Evolutionary conservation across 2,113 vertebrate species (phyloP), one percentile per base, ranked within the genome.

Genomic region (Fukomys damarensis): DNA sequence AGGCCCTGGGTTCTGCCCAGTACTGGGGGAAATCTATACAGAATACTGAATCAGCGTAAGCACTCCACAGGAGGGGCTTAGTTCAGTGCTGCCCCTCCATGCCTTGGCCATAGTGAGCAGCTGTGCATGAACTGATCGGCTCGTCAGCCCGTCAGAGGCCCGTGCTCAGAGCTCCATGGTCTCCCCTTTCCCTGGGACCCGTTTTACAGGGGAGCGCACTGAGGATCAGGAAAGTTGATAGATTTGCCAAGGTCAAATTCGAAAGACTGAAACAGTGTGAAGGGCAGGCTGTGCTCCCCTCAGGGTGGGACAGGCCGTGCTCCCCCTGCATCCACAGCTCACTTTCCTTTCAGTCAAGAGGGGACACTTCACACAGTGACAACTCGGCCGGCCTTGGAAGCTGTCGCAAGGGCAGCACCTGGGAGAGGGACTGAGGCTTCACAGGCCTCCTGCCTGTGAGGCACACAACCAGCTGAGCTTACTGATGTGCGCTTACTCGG

Each of bases 321-420:
- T n/a, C n/a, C 46, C 76, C 49, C 92, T 65, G 93, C 65, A 77
- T 24, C 52, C n/a, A 79, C n/a, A 91, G 49, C 26, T 19, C 58
- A 77, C 76, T 96, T 82, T 86, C 43, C 72, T 82, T 89, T 52
- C 22, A 89, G 87, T 89, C 54, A 58, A 86, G 70, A 92, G 93
- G 49, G 58, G 49, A 49, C 49, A 24, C 86, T 90, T 54, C 74
- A 58, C 68, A n/a, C 2, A 0, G 85, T 30, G 52, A 52, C 14
- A 89, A 32, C 74, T 90, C 68, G 72, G 92, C 41, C 79, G 35
- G n/a, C n/a, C n/a, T n/a, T n/a, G 38, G 86, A 72, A 79, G 77
- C 43, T 77, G 46, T 6, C 41, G 86, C 70, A 32, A n/a, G 9
- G 54, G 84, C n/a, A n/a, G 38, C 49, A 84, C 56, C 63, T 87